These are phyloP conservation scores for Amaurobius ferox DNA, from an alignment of 2,888 invertebrate genomes.

Conservation along the genomic window DNA sequence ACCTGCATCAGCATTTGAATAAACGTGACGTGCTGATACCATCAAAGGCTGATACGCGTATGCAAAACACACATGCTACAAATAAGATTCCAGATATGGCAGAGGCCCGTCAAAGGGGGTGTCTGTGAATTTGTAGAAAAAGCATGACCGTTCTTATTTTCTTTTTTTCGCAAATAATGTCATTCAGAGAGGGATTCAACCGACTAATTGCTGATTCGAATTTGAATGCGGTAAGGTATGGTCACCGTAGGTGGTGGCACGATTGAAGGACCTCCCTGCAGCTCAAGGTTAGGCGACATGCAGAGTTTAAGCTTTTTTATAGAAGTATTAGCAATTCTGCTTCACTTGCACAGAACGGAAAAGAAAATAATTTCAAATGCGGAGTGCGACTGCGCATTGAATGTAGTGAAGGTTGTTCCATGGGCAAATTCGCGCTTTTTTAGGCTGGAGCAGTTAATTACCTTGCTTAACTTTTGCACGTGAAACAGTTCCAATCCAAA, in stretches of 20 bases:
- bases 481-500: no score
- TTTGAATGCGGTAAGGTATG: constrained; percentile 8
- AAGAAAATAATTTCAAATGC: not conserved
- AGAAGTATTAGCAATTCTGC: not conserved
- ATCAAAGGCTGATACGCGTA: not conserved
- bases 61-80: not conserved
- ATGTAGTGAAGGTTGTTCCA: no score
- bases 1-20: not conserved
- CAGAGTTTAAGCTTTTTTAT: not conserved
- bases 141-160: not conserved
- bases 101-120: not conserved
- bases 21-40: not conserved
- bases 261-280: constrained; percentile 3
- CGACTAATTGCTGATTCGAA: constrained; percentile 12
- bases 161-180: not conserved
- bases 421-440: no score
- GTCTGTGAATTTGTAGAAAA: not conserved
- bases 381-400: not conserved
- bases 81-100: not conserved
- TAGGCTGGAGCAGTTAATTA: no score
- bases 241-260: constrained; percentile 15
- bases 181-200: not conserved
- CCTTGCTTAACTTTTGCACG: no score
- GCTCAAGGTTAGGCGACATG: constrained; percentile 2
- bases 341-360: not conserved